Conservation (phyloP, 2,797 vertebrate genomes). For the Syndactyla subalaris region DNA sequence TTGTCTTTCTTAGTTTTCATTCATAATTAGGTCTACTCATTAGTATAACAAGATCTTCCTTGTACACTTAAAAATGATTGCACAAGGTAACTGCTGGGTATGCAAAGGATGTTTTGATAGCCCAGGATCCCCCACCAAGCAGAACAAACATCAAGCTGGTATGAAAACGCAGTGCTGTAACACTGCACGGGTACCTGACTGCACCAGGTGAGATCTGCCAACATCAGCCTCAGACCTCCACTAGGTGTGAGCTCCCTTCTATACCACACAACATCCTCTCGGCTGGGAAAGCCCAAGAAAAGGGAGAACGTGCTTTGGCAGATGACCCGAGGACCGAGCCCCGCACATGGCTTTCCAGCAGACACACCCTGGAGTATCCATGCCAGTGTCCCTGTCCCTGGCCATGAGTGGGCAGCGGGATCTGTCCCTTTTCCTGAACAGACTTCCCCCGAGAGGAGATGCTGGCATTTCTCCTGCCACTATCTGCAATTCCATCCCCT, state of each 20-base stretch:
- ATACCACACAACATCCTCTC: background rate
- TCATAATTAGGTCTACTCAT: background rate
- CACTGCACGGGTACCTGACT: background rate
- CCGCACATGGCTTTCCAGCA: accelerated
- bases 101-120: background rate
- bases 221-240: background rate
- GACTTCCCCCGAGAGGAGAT: background rate
- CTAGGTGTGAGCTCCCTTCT: background rate
- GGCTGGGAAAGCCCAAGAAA: background rate
- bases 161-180: background rate
- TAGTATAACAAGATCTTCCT: background rate
- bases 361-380: background rate
- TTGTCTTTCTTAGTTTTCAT: background rate
- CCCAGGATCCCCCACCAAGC: background rate
- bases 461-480: background rate
- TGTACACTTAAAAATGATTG: background rate
- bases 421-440: background rate
- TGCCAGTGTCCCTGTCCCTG: background rate
- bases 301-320: background rate
- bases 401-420: background rate
- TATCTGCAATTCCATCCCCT: background rate
- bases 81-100: background rate
- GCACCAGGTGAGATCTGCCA: background rate
- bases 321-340: background rate
- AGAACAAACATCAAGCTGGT: background rate